A percentile compares a stretch with the other conserved stretches of the same genome.
Evolutionary conservation across 2,888 invertebrate species (phyloP).

Genomic region (Drosophila lutescens): DNA sequence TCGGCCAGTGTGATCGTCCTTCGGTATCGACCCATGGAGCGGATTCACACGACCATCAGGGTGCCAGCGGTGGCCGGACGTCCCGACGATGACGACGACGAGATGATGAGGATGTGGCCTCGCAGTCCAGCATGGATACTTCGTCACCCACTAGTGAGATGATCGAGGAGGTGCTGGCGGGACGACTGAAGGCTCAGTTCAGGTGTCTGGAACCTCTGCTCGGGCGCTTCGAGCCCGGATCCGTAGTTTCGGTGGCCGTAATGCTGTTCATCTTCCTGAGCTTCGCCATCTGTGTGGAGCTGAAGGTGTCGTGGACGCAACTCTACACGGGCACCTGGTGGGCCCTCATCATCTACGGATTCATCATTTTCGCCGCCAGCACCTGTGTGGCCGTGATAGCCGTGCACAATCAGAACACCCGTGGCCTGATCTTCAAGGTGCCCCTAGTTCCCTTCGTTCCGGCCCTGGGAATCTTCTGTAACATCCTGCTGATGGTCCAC

Average conservation of each 20-base stretch:
- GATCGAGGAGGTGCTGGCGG: constrained; percentile 88
- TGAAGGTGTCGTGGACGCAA: constrained; percentile 87
- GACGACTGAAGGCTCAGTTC: constrained; percentile 90
- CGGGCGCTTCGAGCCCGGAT: constrained; percentile 91
- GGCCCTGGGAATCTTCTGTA: constrained; percentile 91
- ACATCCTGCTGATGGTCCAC: constrained; percentile 93
- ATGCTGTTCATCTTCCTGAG: constrained; percentile 88
- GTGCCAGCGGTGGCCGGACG: constrained; percentile 86
- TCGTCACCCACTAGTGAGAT: constrained; percentile 85
- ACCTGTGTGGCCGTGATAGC: constrained; percentile 90
- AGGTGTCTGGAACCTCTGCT: constrained; percentile 90
- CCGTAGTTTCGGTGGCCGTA: constrained; percentile 90
- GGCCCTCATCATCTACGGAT: constrained; percentile 87
- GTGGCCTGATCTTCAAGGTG: constrained; percentile 90
- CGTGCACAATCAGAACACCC: constrained; percentile 90
- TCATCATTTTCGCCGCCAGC: constrained; percentile 87
- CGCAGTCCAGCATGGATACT: constrained; percentile 87
- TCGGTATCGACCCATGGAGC: constrained; percentile 89
- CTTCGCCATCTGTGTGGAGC: constrained; percentile 89
- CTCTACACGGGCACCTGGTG: constrained; percentile 87
- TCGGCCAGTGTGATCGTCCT: constrained; percentile 95
- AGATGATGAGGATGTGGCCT: constrained; percentile 86
- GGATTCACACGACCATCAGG: constrained; percentile 84
- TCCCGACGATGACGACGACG: constrained; percentile 86
- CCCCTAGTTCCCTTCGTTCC: constrained; percentile 93